Evolutionary conservation across 2,888 invertebrate species (phyloP).

Genomic region (Peribatodes rhomboidaria): DNA sequence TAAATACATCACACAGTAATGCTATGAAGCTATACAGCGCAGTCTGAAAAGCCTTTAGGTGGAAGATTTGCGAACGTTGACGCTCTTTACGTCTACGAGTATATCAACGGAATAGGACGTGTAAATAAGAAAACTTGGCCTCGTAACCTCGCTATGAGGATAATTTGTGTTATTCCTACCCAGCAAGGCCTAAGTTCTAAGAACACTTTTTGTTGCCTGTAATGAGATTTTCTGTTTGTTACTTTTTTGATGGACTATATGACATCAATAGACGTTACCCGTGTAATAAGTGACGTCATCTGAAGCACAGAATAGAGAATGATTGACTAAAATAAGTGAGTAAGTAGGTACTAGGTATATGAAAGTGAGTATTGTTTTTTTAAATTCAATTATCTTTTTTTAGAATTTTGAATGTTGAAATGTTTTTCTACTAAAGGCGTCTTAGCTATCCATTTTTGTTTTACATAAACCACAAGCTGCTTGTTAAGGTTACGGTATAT

Average conservation of each 20-base stretch:
- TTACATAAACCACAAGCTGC: no score
- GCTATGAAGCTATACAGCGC: background rate
- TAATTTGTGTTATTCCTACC: conserved; percentile 20
- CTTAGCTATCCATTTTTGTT: no score
- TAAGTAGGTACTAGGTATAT: background rate
- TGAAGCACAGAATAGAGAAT: background rate
- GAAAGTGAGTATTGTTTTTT: background rate
- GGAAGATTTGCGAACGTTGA: conserved; percentile 9
- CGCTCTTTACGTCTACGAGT: conserved; percentile 6
- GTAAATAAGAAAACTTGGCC: conserved; percentile 20
- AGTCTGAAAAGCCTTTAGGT: conserved; percentile 4
- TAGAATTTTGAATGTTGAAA: background rate
- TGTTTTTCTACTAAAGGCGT: no score
- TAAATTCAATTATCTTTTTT: background rate
- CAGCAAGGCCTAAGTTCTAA: conserved; percentile 18
- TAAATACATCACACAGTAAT: no score
- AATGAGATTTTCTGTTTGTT: conserved; percentile 8
- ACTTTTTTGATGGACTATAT: conserved; percentile 2
- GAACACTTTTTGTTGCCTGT: conserved; percentile 14
- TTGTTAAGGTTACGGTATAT: no score
- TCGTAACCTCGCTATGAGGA: conserved; percentile 11
- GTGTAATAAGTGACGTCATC: conserved; percentile 1
- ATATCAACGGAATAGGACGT: conserved; percentile 9
- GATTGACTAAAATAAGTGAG: background rate
- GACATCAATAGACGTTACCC: conserved; percentile 7